These are phyloP conservation scores for Cotesia congregata DNA, from an alignment of 2,888 invertebrate genomes.

Conservation along the genomic window DNA sequence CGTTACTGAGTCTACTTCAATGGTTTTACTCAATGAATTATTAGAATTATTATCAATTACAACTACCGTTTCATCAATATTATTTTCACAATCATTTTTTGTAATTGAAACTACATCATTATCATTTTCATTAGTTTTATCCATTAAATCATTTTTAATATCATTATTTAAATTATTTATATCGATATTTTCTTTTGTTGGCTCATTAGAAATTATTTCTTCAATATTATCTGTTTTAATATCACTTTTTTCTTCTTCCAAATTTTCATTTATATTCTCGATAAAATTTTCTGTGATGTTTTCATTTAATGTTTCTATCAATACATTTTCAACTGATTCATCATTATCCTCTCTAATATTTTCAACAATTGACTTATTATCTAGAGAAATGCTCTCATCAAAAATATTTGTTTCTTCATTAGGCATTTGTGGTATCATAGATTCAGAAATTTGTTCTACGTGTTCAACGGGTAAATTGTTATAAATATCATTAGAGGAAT, in stretches of 20 bases:
- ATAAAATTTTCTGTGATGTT: constrained; percentile 10
- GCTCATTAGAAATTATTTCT: neutral
- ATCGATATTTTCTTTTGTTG: neutral
- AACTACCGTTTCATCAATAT: neutral
- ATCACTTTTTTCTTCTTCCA: constrained; percentile 12
- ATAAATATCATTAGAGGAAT: constrained; percentile 17
- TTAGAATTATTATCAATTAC: constrained; percentile 13
- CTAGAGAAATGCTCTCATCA: neutral
- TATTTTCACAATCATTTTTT: neutral
- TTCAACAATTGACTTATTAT: neutral
- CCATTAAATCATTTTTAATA: neutral
- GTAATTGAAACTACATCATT: neutral
- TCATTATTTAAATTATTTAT: constrained; percentile 4
- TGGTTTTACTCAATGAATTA: constrained; percentile 30
- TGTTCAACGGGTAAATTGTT: constrained; percentile 30
- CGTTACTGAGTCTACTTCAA: constrained; percentile 24
- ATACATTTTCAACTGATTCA: neutral
- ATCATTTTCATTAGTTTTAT: neutral
- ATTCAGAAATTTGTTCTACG: constrained; percentile 7
- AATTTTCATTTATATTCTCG: constrained; percentile 18
- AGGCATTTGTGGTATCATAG: neutral
- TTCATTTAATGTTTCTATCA: constrained; percentile 19
- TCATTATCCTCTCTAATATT: neutral
- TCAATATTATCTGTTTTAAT: neutral
- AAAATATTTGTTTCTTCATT: constrained; percentile 8